A percentile compares a stretch with the other conserved stretches of the same genome.
Conservation (phyloP, 1,140 invertebrate genomes). For the Mesaphorura yosii region DNA sequence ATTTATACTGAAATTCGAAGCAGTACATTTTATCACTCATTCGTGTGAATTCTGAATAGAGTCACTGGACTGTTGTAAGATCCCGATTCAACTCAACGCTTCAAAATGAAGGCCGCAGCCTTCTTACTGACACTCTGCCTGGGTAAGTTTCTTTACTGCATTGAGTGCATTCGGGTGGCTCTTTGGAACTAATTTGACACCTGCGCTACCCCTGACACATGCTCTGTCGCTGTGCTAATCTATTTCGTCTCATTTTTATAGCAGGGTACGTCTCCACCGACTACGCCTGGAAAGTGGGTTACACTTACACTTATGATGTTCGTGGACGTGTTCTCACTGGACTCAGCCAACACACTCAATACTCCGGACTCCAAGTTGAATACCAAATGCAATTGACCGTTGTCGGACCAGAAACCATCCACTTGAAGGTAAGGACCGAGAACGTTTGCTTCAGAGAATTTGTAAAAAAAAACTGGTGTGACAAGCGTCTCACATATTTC, state of each 20-base stretch:
- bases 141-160: constrained; percentile 18
- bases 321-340: constrained; percentile 21
- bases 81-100: neutral
- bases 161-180: neutral
- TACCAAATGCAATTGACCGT: constrained; percentile 7
- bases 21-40: neutral
- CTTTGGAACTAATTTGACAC: neutral
- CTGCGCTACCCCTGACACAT: too few species aligned
- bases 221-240: constrained; percentile 1
- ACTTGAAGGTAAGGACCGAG: constrained; percentile 12
- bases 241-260: constrained; percentile 17
- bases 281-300: constrained; percentile 18
- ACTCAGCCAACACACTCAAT: constrained; percentile 10
- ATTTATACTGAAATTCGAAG: neutral
- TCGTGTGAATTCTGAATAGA: neutral
- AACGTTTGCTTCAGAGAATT: neutral
- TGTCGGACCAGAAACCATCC: neutral
- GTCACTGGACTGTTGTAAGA: neutral
- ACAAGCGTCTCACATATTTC: neutral
- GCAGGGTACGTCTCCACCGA: constrained; percentile 22
- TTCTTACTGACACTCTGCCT: constrained; percentile 21
- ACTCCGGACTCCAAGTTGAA: constrained; percentile 19
- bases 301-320: constrained; percentile 17
- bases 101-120: constrained; percentile 27
- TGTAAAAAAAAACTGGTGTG: neutral